Percentiles rank a stretch among this genome's conserved stretches.
Evolutionary conservation across 2,113 vertebrate genomes (phyloP).

Genomic region (Bambusicola thoracicus): DNA sequence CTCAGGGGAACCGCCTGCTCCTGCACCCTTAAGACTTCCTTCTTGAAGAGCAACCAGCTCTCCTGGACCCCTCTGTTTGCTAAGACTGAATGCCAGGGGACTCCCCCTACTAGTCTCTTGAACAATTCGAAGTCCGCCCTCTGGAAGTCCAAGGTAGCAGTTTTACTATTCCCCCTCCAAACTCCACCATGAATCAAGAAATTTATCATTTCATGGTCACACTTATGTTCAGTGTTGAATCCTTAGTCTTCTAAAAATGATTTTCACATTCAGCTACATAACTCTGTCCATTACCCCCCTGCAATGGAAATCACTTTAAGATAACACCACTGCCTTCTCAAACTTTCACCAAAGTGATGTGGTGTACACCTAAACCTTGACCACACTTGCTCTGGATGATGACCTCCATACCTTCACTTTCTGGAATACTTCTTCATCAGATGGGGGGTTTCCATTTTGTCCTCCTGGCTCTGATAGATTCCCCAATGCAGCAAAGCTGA

Average conservation of each 20-base stretch:
- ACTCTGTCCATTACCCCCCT: background rate
- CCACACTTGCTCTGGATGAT: background rate
- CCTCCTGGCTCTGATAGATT: background rate
- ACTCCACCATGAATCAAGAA: too few relatives aligned
- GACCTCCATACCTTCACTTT: background rate
- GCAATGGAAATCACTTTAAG: background rate
- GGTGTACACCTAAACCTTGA: background rate
- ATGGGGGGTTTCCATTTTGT: background rate
- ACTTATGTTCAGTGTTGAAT: background rate
- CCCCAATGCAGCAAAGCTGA: background rate
- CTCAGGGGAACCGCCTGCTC: too few relatives aligned
- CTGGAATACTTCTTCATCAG: background rate
- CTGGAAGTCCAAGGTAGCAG: too few relatives aligned
- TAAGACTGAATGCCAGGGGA: too few relatives aligned
- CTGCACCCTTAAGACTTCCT: too few relatives aligned
- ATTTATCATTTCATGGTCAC: too few relatives aligned
- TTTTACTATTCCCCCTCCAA: too few relatives aligned
- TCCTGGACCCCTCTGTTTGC: too few relatives aligned
- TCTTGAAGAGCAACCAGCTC: too few relatives aligned
- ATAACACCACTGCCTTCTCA: background rate
- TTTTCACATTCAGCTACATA: background rate
- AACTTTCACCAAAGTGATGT: background rate
- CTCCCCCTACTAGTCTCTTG: too few relatives aligned
- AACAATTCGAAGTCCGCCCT: too few relatives aligned
- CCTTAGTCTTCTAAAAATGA: background rate